Evolutionary conservation across 2,113 vertebrate species (phyloP).

Genomic region (Eudyptes chrysolophus): DNA sequence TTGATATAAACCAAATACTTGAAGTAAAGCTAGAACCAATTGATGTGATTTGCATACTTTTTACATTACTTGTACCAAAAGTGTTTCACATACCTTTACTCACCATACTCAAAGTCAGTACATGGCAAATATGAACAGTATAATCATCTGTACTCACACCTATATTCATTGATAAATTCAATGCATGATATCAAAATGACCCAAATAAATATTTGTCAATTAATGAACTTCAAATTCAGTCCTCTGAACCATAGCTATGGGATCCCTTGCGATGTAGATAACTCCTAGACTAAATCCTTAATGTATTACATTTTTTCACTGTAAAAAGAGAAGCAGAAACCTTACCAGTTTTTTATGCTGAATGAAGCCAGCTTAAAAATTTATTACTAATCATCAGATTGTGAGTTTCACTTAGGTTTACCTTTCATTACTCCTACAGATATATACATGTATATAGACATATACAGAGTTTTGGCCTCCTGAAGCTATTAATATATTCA

Average conservation of each 20-base stretch:
- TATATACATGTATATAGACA: background rate
- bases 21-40: background rate
- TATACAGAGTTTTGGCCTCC: background rate
- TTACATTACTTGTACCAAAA: background rate
- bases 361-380: background rate
- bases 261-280: background rate
- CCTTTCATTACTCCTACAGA: background rate
- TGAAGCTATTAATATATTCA: background rate
- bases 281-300: background rate
- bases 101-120: background rate
- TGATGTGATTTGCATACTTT: background rate
- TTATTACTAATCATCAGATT: background rate
- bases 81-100: background rate
- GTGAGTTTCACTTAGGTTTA: background rate
- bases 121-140: accelerated
- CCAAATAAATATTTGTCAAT: background rate
- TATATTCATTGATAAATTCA: background rate
- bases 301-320: background rate
- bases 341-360: background rate
- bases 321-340: background rate
- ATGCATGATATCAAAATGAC: background rate
- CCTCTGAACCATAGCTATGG: background rate
- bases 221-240: background rate
- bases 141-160: background rate
- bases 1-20: background rate